phyloP scores from a whole-genome alignment of 1,140 invertebrate genomes.

The Bombus fervidus region DNA sequence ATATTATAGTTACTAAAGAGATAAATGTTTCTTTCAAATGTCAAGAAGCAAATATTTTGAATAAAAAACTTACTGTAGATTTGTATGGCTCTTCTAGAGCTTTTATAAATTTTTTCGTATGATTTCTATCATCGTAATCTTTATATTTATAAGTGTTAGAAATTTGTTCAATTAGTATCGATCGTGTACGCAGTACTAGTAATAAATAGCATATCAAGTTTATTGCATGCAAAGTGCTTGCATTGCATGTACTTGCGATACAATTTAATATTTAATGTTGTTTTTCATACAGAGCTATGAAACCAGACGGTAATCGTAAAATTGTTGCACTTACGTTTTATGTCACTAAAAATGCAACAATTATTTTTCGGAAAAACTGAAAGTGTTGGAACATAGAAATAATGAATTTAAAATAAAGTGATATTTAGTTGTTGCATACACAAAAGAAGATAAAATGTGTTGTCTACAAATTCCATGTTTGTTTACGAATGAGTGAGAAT shows the following conservation, averaged over 20 bases:
- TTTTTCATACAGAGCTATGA: constrained; percentile 22
- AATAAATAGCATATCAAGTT: background rate
- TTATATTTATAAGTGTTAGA: background rate
- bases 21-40: constrained; percentile 53
- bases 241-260: background rate
- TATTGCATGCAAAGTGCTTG: background rate
- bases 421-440: background rate
- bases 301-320: background rate
- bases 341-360: background rate
- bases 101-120: background rate
- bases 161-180: constrained; percentile 9
- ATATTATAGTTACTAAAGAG: constrained; percentile 25
- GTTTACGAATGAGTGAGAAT: background rate
- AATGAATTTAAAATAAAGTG: background rate
- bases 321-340: background rate
- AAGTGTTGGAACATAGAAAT: background rate
- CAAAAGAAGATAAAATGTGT: background rate
- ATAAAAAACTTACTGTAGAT: constrained; percentile 47
- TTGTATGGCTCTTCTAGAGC: background rate
- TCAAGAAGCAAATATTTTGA: constrained; percentile 57
- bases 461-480: background rate
- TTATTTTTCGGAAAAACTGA: background rate
- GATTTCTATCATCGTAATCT: background rate
- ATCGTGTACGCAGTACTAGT: constrained; percentile 4
- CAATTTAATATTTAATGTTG: constrained; percentile 54